Conservation (phyloP, 2,888 invertebrate genomes). For the Pteria penguin region DNA sequence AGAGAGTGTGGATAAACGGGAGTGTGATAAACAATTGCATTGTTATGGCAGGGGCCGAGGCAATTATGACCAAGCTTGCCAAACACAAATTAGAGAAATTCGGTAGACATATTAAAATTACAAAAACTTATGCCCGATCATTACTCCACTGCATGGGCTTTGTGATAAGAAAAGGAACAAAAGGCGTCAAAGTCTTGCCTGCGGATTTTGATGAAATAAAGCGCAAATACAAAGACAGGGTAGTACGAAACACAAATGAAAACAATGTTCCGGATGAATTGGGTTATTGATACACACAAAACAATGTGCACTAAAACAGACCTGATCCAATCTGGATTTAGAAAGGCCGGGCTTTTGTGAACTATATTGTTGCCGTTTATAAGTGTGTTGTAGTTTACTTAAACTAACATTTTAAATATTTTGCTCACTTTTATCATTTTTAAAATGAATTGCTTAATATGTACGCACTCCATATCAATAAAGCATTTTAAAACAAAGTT, state of each 20-base stretch:
- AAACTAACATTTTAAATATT: too few species aligned
- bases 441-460: too few species aligned
- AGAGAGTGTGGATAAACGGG: conserved; percentile 17
- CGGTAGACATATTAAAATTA: conserved; percentile 13
- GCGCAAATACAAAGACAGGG: not conserved
- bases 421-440: too few species aligned
- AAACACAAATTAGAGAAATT: conserved; percentile 13
- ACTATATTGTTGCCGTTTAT: too few species aligned
- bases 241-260: not conserved
- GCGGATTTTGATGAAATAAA: conserved; percentile 20
- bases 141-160: conserved; percentile 27
- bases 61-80: conserved; percentile 12
- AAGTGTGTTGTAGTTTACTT: too few species aligned
- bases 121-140: conserved; percentile 23
- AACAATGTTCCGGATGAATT: not conserved
- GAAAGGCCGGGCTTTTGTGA: too few species aligned
- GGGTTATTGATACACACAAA: too few species aligned
- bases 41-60: conserved; percentile 19
- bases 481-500: too few species aligned
- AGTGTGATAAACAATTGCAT: conserved; percentile 27
- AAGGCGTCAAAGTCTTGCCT: conserved; percentile 29
- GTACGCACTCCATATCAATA: too few species aligned
- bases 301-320: too few species aligned
- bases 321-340: too few species aligned
- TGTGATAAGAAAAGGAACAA: conserved; percentile 17